Conservation (phyloP, 2,113 vertebrate genomes). For the Tragelaphus strepsiceros region DNA sequence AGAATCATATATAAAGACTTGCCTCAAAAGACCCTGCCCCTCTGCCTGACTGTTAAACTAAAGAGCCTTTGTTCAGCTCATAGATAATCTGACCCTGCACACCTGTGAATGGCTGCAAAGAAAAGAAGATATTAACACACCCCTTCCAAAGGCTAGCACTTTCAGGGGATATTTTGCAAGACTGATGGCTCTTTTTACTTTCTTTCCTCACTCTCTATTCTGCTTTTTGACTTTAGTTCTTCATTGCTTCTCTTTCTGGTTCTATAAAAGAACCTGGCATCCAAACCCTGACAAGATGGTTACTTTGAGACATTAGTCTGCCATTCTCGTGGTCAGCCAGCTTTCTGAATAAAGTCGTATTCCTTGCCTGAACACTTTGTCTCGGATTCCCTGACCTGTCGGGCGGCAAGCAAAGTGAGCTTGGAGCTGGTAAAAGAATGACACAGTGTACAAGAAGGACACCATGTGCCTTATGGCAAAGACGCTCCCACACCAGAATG, state of each 20-base stretch:
- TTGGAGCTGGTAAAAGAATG: not conserved
- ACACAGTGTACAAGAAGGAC: not conserved
- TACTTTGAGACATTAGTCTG: not conserved
- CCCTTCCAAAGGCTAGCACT: not conserved
- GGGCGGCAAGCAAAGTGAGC: rapidly evolving
- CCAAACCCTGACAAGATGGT: not conserved
- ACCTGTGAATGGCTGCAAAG: not conserved
- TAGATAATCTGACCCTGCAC: not conserved
- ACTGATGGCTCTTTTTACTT: not conserved
- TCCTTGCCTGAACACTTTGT: not conserved
- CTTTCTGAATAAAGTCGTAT: not conserved
- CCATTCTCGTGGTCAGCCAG: not conserved
- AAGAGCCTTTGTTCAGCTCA: not conserved
- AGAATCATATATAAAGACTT: not conserved
- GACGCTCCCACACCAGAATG: not conserved
- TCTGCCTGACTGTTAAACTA: not conserved
- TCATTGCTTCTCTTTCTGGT: not conserved
- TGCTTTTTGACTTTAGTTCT: not conserved
- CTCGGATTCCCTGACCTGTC: not conserved
- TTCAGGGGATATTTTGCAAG: not conserved
- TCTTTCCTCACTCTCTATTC: not conserved
- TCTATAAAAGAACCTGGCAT: not conserved
- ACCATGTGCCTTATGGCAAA: rapidly evolving
- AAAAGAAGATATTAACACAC: not conserved
- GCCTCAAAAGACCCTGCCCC: not conserved